These are phyloP conservation scores for Oscheius onirici DNA, from an alignment of 2,888 invertebrate species.

Conservation along the genomic window DNA sequence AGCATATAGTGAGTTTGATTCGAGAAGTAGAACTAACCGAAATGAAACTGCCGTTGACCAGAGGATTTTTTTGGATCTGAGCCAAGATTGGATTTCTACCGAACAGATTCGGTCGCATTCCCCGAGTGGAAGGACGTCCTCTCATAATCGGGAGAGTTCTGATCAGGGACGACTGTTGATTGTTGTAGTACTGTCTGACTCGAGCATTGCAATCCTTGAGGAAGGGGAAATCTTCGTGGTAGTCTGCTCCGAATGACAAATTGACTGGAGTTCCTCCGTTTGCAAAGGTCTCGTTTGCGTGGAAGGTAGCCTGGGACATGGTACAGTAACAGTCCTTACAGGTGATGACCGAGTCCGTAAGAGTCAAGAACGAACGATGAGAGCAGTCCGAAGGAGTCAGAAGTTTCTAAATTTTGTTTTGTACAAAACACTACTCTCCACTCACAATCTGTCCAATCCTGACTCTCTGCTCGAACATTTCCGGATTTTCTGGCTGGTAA, in stretches of 20 bases:
- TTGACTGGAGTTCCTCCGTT: neutral
- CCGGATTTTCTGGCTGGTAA: constrained; percentile 10
- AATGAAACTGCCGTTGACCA: too few species aligned
- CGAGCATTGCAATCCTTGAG: neutral
- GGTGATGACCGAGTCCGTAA: constrained; percentile 31
- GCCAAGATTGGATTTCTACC: too few species aligned
- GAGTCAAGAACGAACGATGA: constrained; percentile 37
- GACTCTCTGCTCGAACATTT: neutral
- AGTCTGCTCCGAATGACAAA: neutral
- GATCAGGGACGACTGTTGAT: neutral
- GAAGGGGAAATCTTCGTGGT: neutral
- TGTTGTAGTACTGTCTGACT: neutral
- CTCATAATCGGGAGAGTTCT: too few species aligned
- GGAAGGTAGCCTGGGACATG: constrained; percentile 12
- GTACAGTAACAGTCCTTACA: constrained; percentile 41
- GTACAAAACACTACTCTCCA: neutral
- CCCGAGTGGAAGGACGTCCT: too few species aligned
- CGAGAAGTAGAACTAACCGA: too few species aligned
- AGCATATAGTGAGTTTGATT: too few species aligned
- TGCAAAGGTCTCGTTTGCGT: constrained; percentile 2
- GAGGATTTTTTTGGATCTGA: too few species aligned
- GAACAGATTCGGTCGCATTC: too few species aligned
- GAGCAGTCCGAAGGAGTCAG: constrained; percentile 39
- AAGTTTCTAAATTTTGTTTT: neutral
- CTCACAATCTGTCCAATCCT: neutral